A percentile compares a stretch with the other conserved stretches of the same genome.
phyloP scores from a whole-genome alignment of 2,113 vertebrate genomes.

The Lontra canadensis region DNA sequence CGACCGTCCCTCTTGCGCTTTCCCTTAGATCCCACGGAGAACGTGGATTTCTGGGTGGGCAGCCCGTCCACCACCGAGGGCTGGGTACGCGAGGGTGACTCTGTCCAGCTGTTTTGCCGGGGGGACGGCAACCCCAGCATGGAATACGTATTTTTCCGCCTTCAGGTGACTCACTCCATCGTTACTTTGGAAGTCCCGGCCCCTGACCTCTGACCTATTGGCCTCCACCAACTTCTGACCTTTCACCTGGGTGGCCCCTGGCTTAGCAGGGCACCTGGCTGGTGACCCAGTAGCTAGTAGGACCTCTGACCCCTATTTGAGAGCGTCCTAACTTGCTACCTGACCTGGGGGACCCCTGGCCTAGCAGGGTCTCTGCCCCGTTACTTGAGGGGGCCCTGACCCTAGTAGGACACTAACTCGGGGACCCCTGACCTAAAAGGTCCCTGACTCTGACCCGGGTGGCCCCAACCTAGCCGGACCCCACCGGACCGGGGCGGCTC shows the following conservation, averaged over 20 bases:
- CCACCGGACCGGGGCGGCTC: neutral
- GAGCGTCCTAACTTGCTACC: neutral
- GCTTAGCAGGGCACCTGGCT: neutral
- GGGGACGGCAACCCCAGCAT: slow-evolving; percentile 90
- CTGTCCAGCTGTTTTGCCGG: slow-evolving; percentile 85
- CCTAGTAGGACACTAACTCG: neutral
- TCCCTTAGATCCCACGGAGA: slow-evolving; percentile 88
- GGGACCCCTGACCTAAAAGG: neutral
- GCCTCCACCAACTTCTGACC: neutral
- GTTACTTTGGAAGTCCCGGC: neutral
- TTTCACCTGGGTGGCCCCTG: neutral
- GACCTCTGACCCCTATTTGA: neutral
- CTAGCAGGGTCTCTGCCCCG: neutral
- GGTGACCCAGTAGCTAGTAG: neutral
- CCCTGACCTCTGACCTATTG: neutral
- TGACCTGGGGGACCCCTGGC: neutral
- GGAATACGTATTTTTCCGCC: slow-evolving; percentile 82
- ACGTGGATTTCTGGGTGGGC: slow-evolving; percentile 82
- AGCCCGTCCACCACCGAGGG: slow-evolving; percentile 67
- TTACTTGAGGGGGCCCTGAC: neutral
- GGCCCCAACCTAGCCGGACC: neutral
- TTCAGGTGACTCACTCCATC: slow-evolving; percentile 76
- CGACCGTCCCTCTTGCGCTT: fast-evolving
- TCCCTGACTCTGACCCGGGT: neutral
- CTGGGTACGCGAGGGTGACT: slow-evolving; percentile 90